phyloP scores from a whole-genome alignment of 2,113 vertebrate species.

The Orientallactaga bullata region DNA sequence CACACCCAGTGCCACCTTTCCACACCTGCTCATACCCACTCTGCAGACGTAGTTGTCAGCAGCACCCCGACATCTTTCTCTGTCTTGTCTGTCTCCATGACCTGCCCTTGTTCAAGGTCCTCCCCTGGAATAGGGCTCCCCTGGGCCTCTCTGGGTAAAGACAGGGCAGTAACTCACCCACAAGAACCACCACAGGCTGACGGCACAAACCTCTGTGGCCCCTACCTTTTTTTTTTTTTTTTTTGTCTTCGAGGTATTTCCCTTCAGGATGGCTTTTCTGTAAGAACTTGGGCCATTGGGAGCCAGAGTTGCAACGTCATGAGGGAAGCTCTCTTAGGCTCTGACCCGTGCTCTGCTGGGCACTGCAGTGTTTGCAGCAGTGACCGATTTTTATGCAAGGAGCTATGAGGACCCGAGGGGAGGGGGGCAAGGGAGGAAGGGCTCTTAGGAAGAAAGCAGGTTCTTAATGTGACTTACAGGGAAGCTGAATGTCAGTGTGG shows the following conservation, averaged over 20 bases:
- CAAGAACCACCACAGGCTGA: background rate
- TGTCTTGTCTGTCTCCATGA: too few relatives aligned
- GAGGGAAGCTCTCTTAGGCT: background rate
- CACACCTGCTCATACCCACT: background rate
- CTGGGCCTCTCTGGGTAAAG: background rate
- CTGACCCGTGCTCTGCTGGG: background rate
- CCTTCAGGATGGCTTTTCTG: background rate
- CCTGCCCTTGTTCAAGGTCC: background rate
- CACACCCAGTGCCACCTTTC: background rate
- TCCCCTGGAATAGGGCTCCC: too few relatives aligned
- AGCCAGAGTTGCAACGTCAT: background rate
- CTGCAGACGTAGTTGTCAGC: too few relatives aligned
- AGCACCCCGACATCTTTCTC: too few relatives aligned
- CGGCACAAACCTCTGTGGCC: too few relatives aligned
- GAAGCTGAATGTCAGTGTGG: slow-evolving; percentile 16
- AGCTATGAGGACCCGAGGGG: background rate
- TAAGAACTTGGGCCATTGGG: background rate
- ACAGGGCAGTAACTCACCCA: background rate
- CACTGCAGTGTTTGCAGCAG: background rate
- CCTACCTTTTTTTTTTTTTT: background rate
- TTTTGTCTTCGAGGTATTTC: background rate
- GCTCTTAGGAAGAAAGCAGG: too few relatives aligned
- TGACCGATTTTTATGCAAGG: too few relatives aligned
- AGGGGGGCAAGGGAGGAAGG: too few relatives aligned
- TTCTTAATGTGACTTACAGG: background rate